Evolutionary conservation across 2,888 invertebrate genomes (phyloP).

Genomic region (Aromia moschata): DNA sequence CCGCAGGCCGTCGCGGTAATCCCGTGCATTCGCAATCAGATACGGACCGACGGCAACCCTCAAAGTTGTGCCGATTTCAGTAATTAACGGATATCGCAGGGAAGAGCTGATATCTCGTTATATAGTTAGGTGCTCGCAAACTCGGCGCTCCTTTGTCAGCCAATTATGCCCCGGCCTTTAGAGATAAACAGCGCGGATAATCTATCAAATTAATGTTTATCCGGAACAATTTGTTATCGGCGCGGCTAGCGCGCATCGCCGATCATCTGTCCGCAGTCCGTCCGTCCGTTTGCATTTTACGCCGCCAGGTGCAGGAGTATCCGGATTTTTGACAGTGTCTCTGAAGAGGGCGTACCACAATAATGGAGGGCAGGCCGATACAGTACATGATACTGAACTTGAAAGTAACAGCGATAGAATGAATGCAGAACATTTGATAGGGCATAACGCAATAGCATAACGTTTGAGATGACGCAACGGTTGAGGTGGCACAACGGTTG

Average conservation of each 20-base stretch:
- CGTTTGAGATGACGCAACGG: no score
- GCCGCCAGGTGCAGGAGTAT: no score
- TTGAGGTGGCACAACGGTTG: no score
- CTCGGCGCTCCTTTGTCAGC: constrained; percentile 53
- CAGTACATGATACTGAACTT: no score
- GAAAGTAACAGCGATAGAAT: no score
- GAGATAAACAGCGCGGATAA: constrained; percentile 63
- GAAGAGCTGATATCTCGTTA: constrained; percentile 36
- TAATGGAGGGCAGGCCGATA: no score
- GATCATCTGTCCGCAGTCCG: no score
- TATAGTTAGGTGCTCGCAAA: constrained; percentile 43
- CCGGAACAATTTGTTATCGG: constrained; percentile 52
- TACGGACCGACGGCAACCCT: constrained; percentile 42
- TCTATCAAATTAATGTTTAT: constrained; percentile 61
- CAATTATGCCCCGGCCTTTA: constrained; percentile 58
- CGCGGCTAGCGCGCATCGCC: constrained; percentile 16
- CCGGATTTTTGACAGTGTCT: no score
- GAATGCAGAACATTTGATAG: no score
- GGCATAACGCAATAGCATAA: no score
- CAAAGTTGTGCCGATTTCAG: constrained; percentile 54
- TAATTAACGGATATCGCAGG: constrained; percentile 55
- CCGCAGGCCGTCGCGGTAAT: constrained; percentile 17
- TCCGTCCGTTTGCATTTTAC: no score
- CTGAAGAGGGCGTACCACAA: no score
- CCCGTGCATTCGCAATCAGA: constrained; percentile 39